Evolutionary conservation across 2,797 vertebrate species (phyloP).

Genomic region (Pipistrellus pygmaeus): DNA sequence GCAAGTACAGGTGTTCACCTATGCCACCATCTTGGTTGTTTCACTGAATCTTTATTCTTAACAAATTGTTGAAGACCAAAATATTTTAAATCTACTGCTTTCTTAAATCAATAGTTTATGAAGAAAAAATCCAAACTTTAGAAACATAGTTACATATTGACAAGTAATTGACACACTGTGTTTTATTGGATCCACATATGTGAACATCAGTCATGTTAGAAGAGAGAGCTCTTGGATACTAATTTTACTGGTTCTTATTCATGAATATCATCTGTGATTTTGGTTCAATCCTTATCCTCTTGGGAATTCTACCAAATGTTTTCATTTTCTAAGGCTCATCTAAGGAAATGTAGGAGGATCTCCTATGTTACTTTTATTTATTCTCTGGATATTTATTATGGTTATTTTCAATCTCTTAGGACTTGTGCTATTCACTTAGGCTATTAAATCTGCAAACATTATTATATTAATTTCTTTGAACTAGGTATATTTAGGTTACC

Average conservation of each 20-base stretch:
- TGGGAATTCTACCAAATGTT: neutral
- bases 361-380: neutral
- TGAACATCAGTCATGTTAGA: neutral
- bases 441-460: conserved; percentile 8
- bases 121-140: neutral
- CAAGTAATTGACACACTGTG: neutral
- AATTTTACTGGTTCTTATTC: neutral
- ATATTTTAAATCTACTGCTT: neutral
- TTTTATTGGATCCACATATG: neutral
- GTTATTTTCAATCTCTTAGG: neutral
- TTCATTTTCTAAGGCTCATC: neutral
- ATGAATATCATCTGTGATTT: neutral
- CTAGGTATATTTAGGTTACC: neutral
- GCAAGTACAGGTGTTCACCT: no score
- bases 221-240: neutral
- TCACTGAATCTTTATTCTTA: neutral
- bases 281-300: neutral
- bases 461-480: neutral
- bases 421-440: neutral
- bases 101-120: neutral
- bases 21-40: no score
- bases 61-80: neutral
- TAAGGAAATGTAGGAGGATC: neutral
- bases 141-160: neutral
- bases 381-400: neutral